Evolutionary conservation across 2,888 invertebrate species (phyloP), one percentile per base, ranked within the genome.

Genomic region (Slavum lentiscoides): DNA sequence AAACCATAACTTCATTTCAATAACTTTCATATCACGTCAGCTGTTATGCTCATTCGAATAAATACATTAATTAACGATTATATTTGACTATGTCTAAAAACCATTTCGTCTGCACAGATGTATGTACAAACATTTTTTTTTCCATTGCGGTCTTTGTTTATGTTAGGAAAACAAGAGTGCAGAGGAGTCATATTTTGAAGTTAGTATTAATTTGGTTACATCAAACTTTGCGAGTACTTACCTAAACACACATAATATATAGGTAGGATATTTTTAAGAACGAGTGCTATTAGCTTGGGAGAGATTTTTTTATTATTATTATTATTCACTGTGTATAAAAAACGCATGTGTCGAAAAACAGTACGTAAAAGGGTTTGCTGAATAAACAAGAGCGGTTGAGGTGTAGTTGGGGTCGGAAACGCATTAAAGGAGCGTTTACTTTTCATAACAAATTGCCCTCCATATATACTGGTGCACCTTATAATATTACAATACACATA

Each of bases 391-490:
- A 59, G 68, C 68, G 59, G 67, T 66, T 39, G 66, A 76, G 67
- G 75, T 76, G 67, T 67, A 64, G 72, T 30, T 80, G 58, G 80
- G 80, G 80, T 80, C 72, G 80, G 72, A 80, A 80, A 80, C 72
- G 64, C 80, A 80, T 80, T 80, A 80, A 80, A 80, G 64, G 39
- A 72, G 64, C 69, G 80, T 80, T 80, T 80, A 80, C 80, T 80
- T 80, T 80, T 80, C 70, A 80, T 80, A 80, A 80, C 80, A 80
- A 80, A 80, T 80, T 80, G 72, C 80, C 70, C 80, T 80, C 55
- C 55, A 72, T 80, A 61, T 30, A 2, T 62, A 72, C 55, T 70
- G 53, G 62, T 62, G 53, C 58, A 72, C 80, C 66, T 66, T 72
- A 64, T n/a, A n/a, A n/a, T 70, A 80, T 80, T 72, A 80, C 72